Conservation (phyloP, 2,888 invertebrate species). For the Drosophila diplacantha region DNA sequence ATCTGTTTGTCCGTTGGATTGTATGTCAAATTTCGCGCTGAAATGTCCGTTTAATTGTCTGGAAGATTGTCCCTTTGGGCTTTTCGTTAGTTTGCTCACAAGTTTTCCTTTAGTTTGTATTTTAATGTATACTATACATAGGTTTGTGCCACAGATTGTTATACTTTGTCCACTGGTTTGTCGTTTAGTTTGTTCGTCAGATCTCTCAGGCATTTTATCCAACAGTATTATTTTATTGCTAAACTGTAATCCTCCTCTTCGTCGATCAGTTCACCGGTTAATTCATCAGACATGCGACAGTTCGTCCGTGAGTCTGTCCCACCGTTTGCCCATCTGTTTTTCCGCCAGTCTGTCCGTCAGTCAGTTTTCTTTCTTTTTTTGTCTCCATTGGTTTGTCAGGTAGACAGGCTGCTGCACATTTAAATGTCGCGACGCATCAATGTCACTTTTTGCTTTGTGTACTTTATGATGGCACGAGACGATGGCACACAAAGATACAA, state of each 20-base stretch:
- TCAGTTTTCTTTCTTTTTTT: conserved; percentile 1
- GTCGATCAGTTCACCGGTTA: not conserved
- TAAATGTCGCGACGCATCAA: conserved; percentile 61
- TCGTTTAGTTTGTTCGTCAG: not conserved
- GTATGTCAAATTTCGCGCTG: no score
- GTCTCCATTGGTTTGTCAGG: conserved; percentile 22
- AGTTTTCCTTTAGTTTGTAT: not conserved
- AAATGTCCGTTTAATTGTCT: not conserved
- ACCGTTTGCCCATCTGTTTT: conserved; percentile 5
- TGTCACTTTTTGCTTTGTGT: conserved; percentile 45
- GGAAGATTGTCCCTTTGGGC: no score
- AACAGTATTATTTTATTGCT: not conserved
- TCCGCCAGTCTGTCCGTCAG: not conserved
- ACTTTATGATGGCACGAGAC: conserved; percentile 36
- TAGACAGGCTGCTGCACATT: conserved; percentile 43
- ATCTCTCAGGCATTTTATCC: not conserved
- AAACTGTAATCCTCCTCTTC: no score
- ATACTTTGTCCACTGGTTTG: no score
- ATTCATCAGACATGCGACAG: conserved; percentile 3
- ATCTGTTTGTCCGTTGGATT: no score
- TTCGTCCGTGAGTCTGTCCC: conserved; percentile 1
- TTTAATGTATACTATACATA: no score
- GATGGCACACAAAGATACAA: conserved; percentile 21
- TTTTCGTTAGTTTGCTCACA: not conserved
- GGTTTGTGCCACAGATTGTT: no score